Evolutionary conservation across 2,113 vertebrate species (phyloP).

Genomic region (Strigops habroptila): DNA sequence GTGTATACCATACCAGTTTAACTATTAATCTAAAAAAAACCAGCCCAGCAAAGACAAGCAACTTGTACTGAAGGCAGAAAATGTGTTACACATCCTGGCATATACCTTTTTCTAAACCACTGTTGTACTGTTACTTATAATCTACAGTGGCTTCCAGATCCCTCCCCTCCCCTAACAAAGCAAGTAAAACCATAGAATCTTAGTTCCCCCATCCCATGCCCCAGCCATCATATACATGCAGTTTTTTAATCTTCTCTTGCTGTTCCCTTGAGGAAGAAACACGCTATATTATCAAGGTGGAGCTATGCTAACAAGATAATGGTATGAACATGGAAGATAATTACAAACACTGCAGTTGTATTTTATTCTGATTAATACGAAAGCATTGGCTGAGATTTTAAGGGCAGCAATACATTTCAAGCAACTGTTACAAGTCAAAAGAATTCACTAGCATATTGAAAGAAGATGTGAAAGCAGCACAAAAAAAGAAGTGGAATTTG

Average conservation of each 20-base stretch:
- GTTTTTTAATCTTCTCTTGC: not conserved
- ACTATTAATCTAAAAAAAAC: not conserved
- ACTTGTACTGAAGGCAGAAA: not conserved
- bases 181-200: not conserved
- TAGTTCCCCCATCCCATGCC: not conserved
- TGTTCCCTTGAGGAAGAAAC: not conserved
- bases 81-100: not conserved
- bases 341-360: not conserved
- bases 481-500: not conserved
- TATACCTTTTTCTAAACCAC: not conserved
- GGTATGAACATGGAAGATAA: not conserved
- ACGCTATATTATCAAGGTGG: not conserved
- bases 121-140: not conserved
- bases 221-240: not conserved
- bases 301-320: not conserved
- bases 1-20: not conserved
- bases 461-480: not conserved
- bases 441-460: not conserved
- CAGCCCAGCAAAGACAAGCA: not conserved
- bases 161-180: not conserved
- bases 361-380: not conserved
- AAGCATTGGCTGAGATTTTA: not conserved
- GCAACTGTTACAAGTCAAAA: not conserved
- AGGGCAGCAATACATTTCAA: not conserved
- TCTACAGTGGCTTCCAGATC: not conserved